Percentiles rank a stretch among this genome's conserved stretches.
Conservation (phyloP, 2,797 vertebrate species). For the Botia almorhae region DNA sequence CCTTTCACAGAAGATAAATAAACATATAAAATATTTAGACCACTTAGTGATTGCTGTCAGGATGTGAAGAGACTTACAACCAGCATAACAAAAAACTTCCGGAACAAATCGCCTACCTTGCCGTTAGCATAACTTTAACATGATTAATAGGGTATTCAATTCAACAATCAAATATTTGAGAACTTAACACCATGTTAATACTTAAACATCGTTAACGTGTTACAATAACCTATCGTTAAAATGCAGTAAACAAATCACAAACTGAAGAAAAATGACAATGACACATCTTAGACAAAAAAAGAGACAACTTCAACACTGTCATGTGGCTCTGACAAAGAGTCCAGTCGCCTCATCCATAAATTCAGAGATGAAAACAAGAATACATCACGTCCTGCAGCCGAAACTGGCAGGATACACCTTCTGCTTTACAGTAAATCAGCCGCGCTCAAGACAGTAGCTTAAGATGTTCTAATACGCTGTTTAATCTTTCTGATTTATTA, state of each 20-base stretch:
- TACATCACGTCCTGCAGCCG: constrained; percentile 1
- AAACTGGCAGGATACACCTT: neutral
- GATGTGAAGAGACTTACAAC: no score
- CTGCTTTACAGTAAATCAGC: constrained; percentile 11
- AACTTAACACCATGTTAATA: no score
- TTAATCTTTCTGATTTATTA: constrained; percentile 3
- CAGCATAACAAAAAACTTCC: no score
- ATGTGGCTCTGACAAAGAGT: neutral
- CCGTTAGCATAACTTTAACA: no score
- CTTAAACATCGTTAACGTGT: no score
- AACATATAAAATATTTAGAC: no score
- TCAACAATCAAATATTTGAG: no score
- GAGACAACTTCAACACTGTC: neutral
- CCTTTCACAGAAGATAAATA: no score
- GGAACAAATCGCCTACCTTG: no score
- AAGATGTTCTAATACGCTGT: constrained; percentile 13
- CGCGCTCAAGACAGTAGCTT: neutral
- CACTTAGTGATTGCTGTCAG: no score
- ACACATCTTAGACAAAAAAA: neutral
- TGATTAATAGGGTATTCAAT: no score
- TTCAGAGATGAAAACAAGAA: neutral
- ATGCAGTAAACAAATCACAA: neutral
- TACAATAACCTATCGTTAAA: neutral
- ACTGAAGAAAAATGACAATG: neutral
- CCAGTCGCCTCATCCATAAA: neutral